phyloP scores from a whole-genome alignment of 2,797 vertebrate species.

The Xenopus petersii region DNA sequence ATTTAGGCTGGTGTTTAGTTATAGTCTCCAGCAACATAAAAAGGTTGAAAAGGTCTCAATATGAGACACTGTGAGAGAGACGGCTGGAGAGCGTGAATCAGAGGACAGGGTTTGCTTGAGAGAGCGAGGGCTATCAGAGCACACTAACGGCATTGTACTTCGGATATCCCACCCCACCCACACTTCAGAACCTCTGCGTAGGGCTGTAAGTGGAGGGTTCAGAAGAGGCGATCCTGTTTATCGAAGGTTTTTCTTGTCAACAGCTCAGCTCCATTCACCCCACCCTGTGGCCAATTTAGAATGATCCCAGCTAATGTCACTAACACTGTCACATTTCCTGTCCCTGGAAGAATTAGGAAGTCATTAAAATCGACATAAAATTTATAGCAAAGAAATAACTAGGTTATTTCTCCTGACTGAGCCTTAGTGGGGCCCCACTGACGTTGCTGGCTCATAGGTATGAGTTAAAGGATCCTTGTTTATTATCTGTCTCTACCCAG shows the following conservation, averaged over 20 bases:
- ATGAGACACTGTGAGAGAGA: background rate
- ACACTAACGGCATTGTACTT: background rate
- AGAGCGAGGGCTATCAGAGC: background rate
- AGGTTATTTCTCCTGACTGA: no score
- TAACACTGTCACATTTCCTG: no score
- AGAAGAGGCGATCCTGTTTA: conserved; percentile 16
- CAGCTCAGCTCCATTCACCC: background rate
- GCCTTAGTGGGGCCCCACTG: no score
- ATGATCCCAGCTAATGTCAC: no score
- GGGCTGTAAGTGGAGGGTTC: background rate
- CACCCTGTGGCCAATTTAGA: background rate
- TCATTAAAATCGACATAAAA: no score
- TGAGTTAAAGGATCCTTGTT: no score
- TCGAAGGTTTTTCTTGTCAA: background rate
- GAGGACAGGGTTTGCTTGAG: background rate
- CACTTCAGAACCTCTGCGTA: background rate
- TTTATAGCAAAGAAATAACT: no score
- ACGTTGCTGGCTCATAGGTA: no score
- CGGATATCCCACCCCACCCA: conserved; percentile 21
- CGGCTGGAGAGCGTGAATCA: background rate
- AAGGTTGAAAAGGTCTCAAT: background rate
- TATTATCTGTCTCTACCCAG: no score
- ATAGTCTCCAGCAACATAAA: no score
- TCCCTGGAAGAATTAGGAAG: no score
- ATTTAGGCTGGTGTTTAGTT: no score